These are phyloP conservation scores for Anoura caudifer DNA, from an alignment of 2,113 vertebrate genomes.

Conservation along the genomic window DNA sequence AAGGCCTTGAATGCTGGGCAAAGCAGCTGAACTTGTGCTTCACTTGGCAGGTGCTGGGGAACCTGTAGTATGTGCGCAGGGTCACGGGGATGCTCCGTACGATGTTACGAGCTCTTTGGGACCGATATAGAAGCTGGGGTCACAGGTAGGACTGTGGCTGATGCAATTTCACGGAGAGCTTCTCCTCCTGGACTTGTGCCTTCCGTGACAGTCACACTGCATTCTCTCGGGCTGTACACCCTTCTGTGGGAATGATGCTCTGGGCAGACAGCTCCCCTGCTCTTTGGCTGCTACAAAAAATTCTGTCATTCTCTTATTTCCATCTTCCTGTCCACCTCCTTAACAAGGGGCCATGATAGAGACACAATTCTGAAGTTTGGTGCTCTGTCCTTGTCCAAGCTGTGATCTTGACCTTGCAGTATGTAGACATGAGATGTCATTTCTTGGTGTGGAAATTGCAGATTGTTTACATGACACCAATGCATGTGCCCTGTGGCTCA, in stretches of 20 bases:
- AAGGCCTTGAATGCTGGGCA: background rate
- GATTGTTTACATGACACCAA: rapidly evolving
- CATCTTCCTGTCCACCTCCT: background rate
- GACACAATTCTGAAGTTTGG: background rate
- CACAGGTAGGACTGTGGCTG: background rate
- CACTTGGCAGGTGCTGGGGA: background rate
- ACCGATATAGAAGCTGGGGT: background rate
- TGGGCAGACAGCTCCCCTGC: background rate
- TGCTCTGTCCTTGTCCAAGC: background rate
- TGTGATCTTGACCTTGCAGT: background rate
- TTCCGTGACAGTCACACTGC: background rate
- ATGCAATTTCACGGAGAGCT: background rate
- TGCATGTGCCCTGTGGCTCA: background rate
- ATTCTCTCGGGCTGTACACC: background rate
- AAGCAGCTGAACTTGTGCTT: background rate
- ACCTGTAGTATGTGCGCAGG: background rate
- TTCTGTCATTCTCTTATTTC: background rate
- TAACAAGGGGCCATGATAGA: background rate
- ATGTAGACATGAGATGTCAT: background rate
- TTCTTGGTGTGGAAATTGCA: background rate
- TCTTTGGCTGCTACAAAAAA: background rate
- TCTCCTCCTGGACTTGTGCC: background rate
- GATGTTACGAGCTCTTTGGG: background rate
- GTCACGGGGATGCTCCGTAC: rapidly evolving
- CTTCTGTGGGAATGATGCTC: background rate